These are phyloP conservation scores for Galemys pyrenaicus DNA, from an alignment of 2,113 vertebrate species.

Conservation along the genomic window DNA sequence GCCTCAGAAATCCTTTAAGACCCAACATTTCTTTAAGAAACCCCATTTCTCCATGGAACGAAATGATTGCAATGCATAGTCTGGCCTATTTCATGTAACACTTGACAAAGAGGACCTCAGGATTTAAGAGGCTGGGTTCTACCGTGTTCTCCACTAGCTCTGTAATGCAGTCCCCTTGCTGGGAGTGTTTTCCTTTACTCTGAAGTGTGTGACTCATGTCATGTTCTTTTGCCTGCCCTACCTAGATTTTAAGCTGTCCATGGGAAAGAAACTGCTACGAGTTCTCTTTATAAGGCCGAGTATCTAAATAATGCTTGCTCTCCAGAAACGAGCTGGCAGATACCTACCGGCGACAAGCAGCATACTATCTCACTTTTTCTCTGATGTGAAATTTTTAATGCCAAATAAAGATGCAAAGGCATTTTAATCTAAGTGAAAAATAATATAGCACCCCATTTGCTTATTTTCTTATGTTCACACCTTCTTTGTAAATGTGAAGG, in stretches of 20 bases:
- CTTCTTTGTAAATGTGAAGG: neutral
- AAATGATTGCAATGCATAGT: neutral
- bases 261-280: neutral
- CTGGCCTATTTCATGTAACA: neutral
- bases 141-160: neutral
- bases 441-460: neutral
- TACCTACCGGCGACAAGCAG: neutral
- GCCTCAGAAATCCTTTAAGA: conserved; percentile 43
- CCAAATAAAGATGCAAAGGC: neutral
- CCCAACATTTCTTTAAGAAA: too few species aligned
- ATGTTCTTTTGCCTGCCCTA: neutral
- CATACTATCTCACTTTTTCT: neutral
- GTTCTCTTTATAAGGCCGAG: neutral
- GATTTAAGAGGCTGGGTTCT: neutral
- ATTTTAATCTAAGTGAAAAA: neutral
- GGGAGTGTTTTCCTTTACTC: neutral
- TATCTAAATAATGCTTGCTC: neutral
- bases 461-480: neutral
- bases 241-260: neutral
- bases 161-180: neutral
- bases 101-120: neutral
- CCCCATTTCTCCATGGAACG: neutral
- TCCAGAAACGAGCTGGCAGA: conserved; percentile 17
- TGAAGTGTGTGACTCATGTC: neutral
- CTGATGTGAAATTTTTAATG: neutral